Base-by-base conservation (phyloP, 1,140 invertebrate species). In the Papilio aristodemus region DNA sequence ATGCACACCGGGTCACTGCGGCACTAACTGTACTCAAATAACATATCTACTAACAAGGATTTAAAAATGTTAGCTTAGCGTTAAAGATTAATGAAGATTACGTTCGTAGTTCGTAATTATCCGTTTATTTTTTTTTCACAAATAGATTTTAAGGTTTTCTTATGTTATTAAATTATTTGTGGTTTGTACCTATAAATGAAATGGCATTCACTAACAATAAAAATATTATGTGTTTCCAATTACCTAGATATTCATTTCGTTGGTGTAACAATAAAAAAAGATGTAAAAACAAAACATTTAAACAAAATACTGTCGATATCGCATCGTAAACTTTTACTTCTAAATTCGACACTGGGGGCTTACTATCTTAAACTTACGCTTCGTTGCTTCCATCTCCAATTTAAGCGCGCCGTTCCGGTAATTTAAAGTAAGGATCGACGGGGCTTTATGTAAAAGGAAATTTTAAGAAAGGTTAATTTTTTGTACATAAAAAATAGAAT, bases 321-420 rank as follows among this genome's bases (percentile, higher is more conserved):
- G 19, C 22, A 11, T 25, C 46, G 19, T 54, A 54, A 54, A 54
- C 9, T 54, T 50, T 54, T 19, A 22, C 46, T 54, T 54, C 46
- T 54, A 54, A 54, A 54, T 54, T 54, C 22, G 46, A 54, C 19
- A 25, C 46, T 3, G 46, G 10, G 46, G 27, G 1, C 32, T 62
- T 73, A 78, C 74, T 80, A 76, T 81, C 78, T 74, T 72, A 64
- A 58, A 67, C 68, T 80, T 75, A 84, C 81, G 77, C 80, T 71
- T 78, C 80, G 78, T 84, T 84, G 80, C 67, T 68, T 75, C 36
- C 74, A 74, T 72, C 72, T 76, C 72, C 64, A 71, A 67, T 71
- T 78, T 79, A 75, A 70, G 71, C 50, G 64, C 9, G 68, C 57
- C 58, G 74, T 68, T 46, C 67, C 69, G 69, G 71, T 72, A 70